phyloP scores from a whole-genome alignment of 2,888 invertebrate species.

The Polyploca ridens region DNA sequence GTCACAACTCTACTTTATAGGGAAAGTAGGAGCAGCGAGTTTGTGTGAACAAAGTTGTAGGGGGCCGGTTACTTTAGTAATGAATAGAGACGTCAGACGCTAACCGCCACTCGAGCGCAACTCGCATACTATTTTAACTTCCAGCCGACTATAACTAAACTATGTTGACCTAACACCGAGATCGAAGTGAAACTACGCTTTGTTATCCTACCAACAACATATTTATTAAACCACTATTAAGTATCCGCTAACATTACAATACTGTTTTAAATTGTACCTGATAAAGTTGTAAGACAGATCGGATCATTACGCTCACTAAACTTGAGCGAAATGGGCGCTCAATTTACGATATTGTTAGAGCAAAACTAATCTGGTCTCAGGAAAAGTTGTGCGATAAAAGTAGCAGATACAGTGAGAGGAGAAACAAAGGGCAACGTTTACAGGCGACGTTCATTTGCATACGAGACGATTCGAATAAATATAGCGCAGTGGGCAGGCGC shows the following conservation, averaged over 20 bases:
- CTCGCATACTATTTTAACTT: constrained; percentile 72
- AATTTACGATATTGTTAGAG: constrained; percentile 66
- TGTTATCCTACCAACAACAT: constrained; percentile 39
- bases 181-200: constrained; percentile 50
- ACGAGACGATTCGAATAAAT: constrained; percentile 55
- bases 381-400: constrained; percentile 70
- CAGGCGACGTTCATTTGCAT: constrained; percentile 67
- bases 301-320: constrained; percentile 54
- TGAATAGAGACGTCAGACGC: constrained; percentile 79
- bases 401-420: constrained; percentile 50
- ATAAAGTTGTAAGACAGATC: constrained; percentile 52
- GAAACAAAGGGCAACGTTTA: constrained; percentile 64
- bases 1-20: constrained; percentile 83
- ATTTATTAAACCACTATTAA: constrained; percentile 45
- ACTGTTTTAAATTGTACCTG: constrained; percentile 38
- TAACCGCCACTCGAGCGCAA: constrained; percentile 73
- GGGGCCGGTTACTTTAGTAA: constrained; percentile 75
- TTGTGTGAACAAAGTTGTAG: constrained; percentile 76
- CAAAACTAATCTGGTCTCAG: constrained; percentile 68
- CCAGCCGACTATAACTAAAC: constrained; percentile 52
- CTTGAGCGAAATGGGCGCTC: constrained; percentile 52
- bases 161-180: constrained; percentile 55
- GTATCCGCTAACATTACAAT: constrained; percentile 31
- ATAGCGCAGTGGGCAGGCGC: constrained; percentile 50
- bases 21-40: constrained; percentile 76